A percentile compares a stretch with the other conserved stretches of the same genome.
Evolutionary conservation across 2,888 invertebrate species (phyloP).

Genomic region (Leptura quadrifasciata): DNA sequence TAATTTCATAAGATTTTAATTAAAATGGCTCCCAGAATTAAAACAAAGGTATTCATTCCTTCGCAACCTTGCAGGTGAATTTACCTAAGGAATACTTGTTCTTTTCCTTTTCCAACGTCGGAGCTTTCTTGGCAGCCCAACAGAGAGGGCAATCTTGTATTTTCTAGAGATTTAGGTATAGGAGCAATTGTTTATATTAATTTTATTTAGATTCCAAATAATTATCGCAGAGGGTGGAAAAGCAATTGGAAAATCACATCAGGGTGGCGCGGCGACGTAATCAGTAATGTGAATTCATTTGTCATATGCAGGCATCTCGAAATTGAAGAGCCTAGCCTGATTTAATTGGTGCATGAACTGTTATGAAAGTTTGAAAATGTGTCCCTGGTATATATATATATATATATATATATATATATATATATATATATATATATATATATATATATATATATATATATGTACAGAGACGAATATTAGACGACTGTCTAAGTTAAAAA

Average conservation of each 20-base stretch:
- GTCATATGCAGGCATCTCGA: slow-evolving; percentile 35
- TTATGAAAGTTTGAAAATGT: background rate
- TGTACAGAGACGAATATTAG: no score
- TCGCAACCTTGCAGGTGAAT: slow-evolving; percentile 27
- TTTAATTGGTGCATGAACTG: slow-evolving; percentile 1
- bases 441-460: no score
- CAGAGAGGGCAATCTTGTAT: background rate
- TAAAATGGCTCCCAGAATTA: slow-evolving; percentile 62
- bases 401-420: no score
- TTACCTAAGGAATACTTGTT: slow-evolving; percentile 11
- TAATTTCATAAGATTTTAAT: slow-evolving; percentile 67
- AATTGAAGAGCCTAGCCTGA: slow-evolving; percentile 12
- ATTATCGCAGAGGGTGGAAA: slow-evolving; percentile 33
- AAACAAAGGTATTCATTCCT: slow-evolving; percentile 53
- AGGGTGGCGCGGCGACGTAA: slow-evolving; percentile 40
- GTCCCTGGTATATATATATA: no score
- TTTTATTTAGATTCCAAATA: slow-evolving; percentile 33
- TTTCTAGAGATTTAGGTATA: slow-evolving; percentile 25
- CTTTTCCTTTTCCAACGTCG: background rate
- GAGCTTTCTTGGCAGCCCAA: background rate
- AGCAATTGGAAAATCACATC: slow-evolving; percentile 43
- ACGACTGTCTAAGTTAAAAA: no score
- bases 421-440: no score
- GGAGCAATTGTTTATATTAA: slow-evolving; percentile 41
- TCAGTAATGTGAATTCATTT: slow-evolving; percentile 39